phyloP scores from a whole-genome alignment of 2,888 invertebrate genomes.

The Muschampia plurimacula region DNA sequence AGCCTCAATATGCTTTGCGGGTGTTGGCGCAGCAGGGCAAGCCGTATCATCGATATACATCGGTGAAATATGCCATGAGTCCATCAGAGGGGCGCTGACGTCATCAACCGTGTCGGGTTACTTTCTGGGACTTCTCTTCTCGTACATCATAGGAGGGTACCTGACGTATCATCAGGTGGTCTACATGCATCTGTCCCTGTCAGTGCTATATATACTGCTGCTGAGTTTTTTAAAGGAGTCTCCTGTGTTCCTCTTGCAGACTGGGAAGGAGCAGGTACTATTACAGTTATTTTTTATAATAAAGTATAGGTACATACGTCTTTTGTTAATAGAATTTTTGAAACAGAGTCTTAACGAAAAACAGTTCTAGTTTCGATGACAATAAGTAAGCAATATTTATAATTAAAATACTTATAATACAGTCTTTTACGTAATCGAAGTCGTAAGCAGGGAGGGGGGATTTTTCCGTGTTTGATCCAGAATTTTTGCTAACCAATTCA shows the following conservation, averaged over 20 bases:
- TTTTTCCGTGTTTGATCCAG: too few relatives aligned
- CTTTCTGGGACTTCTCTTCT: conserved; percentile 67
- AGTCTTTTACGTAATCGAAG: too few relatives aligned
- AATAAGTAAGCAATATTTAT: too few relatives aligned
- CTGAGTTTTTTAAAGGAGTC: conserved; percentile 65
- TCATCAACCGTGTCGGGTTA: conserved; percentile 64
- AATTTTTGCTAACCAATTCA: too few relatives aligned
- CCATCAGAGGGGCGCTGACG: conserved; percentile 70
- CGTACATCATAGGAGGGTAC: conserved; percentile 65
- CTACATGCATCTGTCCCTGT: conserved; percentile 59
- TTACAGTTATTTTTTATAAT: neutral
- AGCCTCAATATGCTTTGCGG: conserved; percentile 59
- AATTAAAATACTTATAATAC: too few relatives aligned
- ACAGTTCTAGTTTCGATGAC: too few relatives aligned
- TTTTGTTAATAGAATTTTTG: too few relatives aligned
- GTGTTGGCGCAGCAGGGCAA: conserved; percentile 71
- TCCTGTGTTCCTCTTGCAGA: conserved; percentile 65
- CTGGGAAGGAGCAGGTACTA: conserved; percentile 62
- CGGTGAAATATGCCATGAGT: conserved; percentile 71
- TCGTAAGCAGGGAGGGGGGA: too few relatives aligned
- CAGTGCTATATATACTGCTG: conserved; percentile 61
- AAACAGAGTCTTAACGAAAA: too few relatives aligned
- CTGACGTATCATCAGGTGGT: conserved; percentile 63
- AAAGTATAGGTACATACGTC: neutral
- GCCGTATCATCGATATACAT: conserved; percentile 71